A percentile compares a stretch with the other conserved stretches of the same genome.
phyloP scores from a whole-genome alignment of 2,888 invertebrate genomes.

The Tetranychus piercei region DNA sequence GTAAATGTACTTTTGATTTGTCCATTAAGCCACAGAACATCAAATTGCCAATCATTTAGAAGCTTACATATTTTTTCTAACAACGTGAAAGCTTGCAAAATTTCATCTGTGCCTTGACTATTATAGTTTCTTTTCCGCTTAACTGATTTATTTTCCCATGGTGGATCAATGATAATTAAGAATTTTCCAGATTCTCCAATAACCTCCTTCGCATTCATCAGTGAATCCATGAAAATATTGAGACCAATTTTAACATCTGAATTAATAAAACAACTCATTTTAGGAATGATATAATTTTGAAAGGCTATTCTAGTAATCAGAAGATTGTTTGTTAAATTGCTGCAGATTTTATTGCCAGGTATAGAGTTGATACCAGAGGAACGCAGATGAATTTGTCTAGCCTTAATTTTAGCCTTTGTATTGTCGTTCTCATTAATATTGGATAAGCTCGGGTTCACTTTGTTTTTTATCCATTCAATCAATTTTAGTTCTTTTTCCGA shows the following conservation, averaged over 20 bases:
- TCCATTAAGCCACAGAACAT: constrained; percentile 15
- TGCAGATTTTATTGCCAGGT: neutral
- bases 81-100: constrained; percentile 12
- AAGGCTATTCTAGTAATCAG: neutral
- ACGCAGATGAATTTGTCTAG: neutral
- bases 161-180: constrained; percentile 19
- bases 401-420: neutral
- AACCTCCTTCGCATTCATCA: neutral
- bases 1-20: constrained; percentile 16
- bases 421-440: neutral
- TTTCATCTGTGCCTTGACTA: constrained; percentile 6
- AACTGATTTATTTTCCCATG: constrained; percentile 20
- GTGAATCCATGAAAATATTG: neutral
- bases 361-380: neutral
- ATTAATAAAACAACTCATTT: neutral
- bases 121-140: constrained; percentile 20
- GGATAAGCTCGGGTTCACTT: neutral
- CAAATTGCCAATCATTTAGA: neutral
- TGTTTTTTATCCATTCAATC: neutral
- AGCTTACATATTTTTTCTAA: constrained; percentile 5
- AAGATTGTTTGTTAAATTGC: neutral
- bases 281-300: neutral
- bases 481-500: neutral
- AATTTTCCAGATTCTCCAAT: constrained; percentile 7
- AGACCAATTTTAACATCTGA: neutral